Conservation (phyloP, 2,888 invertebrate species). For the Dione vanillae region DNA sequence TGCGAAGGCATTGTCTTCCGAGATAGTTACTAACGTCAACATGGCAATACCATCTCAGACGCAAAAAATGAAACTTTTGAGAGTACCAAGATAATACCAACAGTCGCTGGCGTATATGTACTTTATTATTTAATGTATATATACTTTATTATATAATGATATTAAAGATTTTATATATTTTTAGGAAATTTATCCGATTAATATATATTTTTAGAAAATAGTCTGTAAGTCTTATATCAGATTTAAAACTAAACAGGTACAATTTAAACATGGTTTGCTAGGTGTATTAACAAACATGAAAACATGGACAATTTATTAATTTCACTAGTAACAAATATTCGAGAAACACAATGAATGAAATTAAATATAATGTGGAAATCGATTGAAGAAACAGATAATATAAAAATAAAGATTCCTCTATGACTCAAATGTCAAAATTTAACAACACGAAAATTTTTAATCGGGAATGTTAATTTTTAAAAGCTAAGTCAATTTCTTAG, state of each 20-base stretch:
- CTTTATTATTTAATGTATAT: too few relatives aligned
- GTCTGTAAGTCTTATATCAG: neutral
- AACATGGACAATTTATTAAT: neutral
- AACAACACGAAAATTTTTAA: neutral
- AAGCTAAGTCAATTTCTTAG: constrained; percentile 7
- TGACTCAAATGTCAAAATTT: constrained; percentile 8
- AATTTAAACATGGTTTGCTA: neutral
- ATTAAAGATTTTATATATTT: too few relatives aligned
- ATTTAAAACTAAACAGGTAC: neutral
- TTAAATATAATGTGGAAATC: neutral
- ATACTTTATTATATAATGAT: too few relatives aligned
- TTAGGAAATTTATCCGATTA: too few relatives aligned
- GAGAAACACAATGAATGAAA: neutral
- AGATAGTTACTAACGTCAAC: too few relatives aligned
- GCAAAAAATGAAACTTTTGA: too few relatives aligned
- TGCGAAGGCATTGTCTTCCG: too few relatives aligned
- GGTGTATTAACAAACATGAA: neutral
- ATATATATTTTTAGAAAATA: too few relatives aligned
- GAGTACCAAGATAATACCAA: too few relatives aligned
- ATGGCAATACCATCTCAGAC: too few relatives aligned
- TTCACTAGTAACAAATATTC: neutral
- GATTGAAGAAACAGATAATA: neutral
- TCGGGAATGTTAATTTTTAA: neutral
- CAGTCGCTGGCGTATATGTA: too few relatives aligned
- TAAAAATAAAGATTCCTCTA: neutral